Evolutionary conservation across 2,113 vertebrate species (phyloP), one percentile per base, ranked within the genome.

Genomic region (Strix aluco): DNA sequence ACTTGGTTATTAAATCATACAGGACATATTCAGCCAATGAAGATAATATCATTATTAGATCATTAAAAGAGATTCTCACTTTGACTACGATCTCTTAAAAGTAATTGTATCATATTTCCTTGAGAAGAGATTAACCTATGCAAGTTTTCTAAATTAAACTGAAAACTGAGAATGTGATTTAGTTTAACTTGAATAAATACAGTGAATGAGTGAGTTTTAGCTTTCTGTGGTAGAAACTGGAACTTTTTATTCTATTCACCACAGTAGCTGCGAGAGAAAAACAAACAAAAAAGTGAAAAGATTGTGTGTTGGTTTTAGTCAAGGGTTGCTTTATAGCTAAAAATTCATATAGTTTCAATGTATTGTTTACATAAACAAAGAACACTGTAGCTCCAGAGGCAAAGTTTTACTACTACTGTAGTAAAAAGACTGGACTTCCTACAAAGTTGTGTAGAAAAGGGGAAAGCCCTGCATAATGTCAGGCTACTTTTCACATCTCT

Each of bases 191-290:
- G 38, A 82, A 32, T 46, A 92, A 58, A 34, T 36, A 29, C 5
- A 49, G 25, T 9, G 10, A 69, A 93, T 16, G 5, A 7, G 6
- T 72, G 9, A 86, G 11, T 62, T 44, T 46, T 58, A 74, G n/a
- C 13, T 88, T 88, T 52, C 30, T 40, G 5, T 72, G 19, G 29
- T 10, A 54, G 7, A 70, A 73, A 59, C 1, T 30, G 5, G 19
- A 74, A 46, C 2, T 32, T 80, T 72, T 86, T 63, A 51, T 75
- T 4, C 8, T 54, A 42, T 26, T 17, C 10, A 34, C 22, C 4
- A 46, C 3, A 42, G 11, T 1, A 77, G 10, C 4, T 57, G 15
- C 1, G 5, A 7, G 5, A 25, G 38, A 61, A 4, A 26, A 54
- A 5, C 5, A 34, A 46, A 34, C 2, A 22, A 40, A 32, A 54